Percentiles rank a stretch among this genome's conserved stretches.
These are phyloP conservation scores for Mionectes olivaceus DNA, from an alignment of 2,797 vertebrate genomes.

Conservation along the genomic window DNA sequence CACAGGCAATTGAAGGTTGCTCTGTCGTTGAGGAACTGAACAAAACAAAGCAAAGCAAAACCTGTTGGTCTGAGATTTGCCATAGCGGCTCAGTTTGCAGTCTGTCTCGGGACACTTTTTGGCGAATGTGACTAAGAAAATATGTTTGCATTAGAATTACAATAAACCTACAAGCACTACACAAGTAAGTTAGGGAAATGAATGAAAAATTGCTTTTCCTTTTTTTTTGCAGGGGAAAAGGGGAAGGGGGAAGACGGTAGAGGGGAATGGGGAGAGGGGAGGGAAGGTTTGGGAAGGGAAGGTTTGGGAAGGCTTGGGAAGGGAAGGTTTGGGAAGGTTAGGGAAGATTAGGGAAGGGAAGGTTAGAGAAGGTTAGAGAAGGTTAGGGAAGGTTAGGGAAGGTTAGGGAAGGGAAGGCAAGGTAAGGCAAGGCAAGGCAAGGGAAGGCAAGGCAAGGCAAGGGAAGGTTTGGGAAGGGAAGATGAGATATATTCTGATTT, in stretches of 20 bases:
- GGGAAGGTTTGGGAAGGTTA: no score
- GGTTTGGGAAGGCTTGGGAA: background rate
- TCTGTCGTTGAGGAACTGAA: background rate
- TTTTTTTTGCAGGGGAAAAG: no score
- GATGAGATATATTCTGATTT: background rate
- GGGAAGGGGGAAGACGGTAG: background rate
- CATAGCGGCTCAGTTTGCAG: background rate
- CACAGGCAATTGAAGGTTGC: background rate
- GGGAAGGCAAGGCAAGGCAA: no score
- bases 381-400: no score
- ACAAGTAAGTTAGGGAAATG: background rate
- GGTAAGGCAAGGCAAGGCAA: background rate
- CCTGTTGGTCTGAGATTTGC: background rate
- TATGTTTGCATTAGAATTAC: background rate
- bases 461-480: background rate
- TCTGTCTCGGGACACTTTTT: background rate
- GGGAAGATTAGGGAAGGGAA: background rate
- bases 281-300: no score
- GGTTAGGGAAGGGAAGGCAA: background rate
- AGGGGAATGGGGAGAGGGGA: no score
- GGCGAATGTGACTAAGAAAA: background rate
- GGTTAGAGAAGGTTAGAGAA: rapidly evolving
- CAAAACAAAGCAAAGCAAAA: background rate
- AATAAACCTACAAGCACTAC: background rate
- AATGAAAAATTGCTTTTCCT: rapidly evolving